These are phyloP conservation scores for Penaeus indicus DNA, from an alignment of 1,140 invertebrate genomes.

Conservation along the genomic window DNA sequence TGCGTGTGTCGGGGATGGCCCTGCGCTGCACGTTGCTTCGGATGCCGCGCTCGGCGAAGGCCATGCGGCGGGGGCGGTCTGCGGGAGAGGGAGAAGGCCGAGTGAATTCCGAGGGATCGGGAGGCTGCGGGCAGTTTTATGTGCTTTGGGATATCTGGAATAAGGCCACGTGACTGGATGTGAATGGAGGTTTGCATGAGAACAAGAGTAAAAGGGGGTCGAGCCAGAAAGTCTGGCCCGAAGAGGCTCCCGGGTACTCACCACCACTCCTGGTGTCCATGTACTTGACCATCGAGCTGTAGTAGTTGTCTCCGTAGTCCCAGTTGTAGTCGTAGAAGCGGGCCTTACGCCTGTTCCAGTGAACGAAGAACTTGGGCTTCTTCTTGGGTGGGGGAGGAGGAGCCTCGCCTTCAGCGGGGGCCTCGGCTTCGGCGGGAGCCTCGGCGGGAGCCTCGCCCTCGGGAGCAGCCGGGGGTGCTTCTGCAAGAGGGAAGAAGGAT, in stretches of 20 bases:
- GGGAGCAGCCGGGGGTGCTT: not conserved
- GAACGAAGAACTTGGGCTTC: constrained; percentile 66
- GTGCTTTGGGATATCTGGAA: no score
- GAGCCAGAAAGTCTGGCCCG: no score
- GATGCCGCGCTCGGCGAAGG: constrained; percentile 66
- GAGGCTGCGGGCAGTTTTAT: no score
- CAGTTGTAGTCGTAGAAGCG: constrained; percentile 67
- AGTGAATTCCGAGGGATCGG: no score
- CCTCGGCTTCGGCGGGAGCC: constrained; percentile 38
- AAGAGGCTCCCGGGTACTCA: not conserved
- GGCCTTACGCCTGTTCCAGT: constrained; percentile 65
- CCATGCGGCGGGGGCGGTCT: constrained; percentile 61
- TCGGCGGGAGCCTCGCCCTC: constrained; percentile 38
- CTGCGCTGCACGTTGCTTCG: constrained; percentile 57
- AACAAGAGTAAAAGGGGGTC: no score
- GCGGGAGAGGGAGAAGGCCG: not conserved
- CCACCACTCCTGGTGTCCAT: constrained; percentile 59
- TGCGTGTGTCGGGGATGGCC: constrained; percentile 58
- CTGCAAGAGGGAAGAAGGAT: not conserved
- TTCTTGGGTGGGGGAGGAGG: constrained; percentile 64
- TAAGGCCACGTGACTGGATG: no score
- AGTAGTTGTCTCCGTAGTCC: constrained; percentile 66
- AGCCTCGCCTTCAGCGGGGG: constrained; percentile 47
- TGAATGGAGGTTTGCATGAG: no score
- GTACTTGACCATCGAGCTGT: constrained; percentile 64